Conservation (phyloP, 2,888 invertebrate species). For the Eumacrocentrus americanus region DNA sequence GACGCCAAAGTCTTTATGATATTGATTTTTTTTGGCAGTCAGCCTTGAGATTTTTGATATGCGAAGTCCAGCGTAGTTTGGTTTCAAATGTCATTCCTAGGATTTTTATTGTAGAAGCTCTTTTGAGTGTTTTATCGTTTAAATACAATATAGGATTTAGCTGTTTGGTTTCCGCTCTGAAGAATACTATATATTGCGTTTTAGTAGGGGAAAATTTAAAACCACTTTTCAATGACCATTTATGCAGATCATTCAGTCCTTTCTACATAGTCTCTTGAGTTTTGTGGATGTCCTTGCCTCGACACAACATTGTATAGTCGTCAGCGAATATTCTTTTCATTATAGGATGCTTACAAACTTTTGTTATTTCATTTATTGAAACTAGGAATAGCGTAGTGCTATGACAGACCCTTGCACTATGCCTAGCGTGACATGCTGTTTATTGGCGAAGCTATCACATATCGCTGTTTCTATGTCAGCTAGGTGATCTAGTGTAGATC, state of each 20-base stretch:
- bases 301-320: neutral
- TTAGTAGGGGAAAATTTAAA: neutral
- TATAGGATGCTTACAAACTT: neutral
- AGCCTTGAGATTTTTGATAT: conserved; percentile 11
- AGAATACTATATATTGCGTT: neutral
- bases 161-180: neutral
- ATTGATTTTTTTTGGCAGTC: conserved; percentile 6
- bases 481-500: too few relatives aligned
- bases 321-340: neutral
- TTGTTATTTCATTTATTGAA: neutral
- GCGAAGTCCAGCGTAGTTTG: conserved; percentile 12
- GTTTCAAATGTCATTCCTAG: conserved; percentile 18
- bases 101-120: neutral
- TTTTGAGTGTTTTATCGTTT: neutral
- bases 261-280: neutral
- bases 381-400: neutral
- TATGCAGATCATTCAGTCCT: neutral
- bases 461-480: too few relatives aligned
- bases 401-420: neutral
- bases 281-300: neutral
- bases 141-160: neutral
- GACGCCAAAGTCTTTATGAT: conserved; percentile 6
- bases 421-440: too few relatives aligned
- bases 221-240: neutral
- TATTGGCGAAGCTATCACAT: too few relatives aligned